A percentile compares a stretch with the other conserved stretches of the same genome.
Conservation (phyloP, 1,140 invertebrate species). For the Gryllus bimaculatus region DNA sequence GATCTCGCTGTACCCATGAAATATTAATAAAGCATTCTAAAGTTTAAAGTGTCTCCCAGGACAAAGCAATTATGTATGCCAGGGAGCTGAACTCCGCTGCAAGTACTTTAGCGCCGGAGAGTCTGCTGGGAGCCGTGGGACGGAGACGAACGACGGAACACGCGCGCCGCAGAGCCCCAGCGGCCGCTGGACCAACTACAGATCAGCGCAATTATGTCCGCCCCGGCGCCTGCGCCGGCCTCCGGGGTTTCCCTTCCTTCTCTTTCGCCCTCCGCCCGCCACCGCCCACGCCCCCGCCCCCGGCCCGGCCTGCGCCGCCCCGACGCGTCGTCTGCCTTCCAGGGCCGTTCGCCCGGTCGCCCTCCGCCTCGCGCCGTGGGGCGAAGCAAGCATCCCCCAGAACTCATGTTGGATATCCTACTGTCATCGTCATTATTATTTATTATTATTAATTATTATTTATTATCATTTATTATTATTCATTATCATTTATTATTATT, state of each 20-base stretch:
- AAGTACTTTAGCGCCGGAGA: background rate
- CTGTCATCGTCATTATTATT: no score
- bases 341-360: background rate
- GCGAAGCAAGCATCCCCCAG: no score
- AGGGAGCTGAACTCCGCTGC: background rate
- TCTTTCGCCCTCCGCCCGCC: background rate
- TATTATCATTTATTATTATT: no score
- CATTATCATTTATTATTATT: no score
- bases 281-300: background rate
- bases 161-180: background rate
- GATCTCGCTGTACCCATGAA: constrained; percentile 10
- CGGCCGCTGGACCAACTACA: background rate
- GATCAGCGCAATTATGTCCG: constrained; percentile 3
- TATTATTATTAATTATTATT: no score
- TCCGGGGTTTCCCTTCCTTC: background rate
- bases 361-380: no score
- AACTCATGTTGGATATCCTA: no score
- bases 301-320: no score
- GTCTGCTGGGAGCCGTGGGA: background rate
- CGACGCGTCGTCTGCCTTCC: background rate
- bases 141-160: background rate
- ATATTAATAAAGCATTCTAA: constrained; percentile 21
- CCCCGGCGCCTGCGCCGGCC: background rate
- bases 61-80: constrained; percentile 22
- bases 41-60: constrained; percentile 22